Evolutionary conservation across 2,797 vertebrate genomes (phyloP).

Genomic region (Pachyuromys duprasi): DNA sequence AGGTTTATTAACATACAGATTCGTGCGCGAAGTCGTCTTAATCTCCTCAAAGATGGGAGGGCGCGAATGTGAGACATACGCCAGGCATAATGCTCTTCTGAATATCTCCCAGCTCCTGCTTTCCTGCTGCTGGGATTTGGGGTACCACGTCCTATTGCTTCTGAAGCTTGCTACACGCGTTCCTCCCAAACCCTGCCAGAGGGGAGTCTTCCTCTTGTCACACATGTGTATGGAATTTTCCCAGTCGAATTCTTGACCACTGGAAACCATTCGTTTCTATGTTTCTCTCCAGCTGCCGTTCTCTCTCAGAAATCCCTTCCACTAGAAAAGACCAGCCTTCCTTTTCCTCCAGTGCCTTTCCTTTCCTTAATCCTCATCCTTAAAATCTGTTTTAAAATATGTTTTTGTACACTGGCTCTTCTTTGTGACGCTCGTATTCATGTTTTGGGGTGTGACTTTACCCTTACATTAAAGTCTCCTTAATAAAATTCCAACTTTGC

Average conservation of each 20-base stretch:
- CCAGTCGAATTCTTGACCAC: not conserved
- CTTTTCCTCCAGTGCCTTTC: not conserved
- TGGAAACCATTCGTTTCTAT: not conserved
- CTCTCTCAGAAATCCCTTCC: not conserved
- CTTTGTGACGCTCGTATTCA: not conserved
- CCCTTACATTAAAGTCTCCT: not conserved
- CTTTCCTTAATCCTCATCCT: not conserved
- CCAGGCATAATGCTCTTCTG: not conserved
- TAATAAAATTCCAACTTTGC: not conserved
- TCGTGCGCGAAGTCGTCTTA: not conserved
- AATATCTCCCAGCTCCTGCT: not conserved
- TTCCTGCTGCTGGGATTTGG: not conserved
- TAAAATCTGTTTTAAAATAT: not conserved
- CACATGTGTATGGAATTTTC: not conserved
- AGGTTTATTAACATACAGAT: not conserved
- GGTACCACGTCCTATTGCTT: not conserved
- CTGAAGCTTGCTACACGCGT: not conserved
- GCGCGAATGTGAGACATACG: not conserved
- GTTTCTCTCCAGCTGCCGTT: not conserved
- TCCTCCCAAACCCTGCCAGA: not conserved
- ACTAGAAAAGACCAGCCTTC: not conserved
- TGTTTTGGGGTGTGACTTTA: not conserved
- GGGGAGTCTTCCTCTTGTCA: not conserved
- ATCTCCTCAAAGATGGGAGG: conserved; percentile 5
- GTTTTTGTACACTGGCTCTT: not conserved